Percentiles rank a stretch among this genome's conserved stretches.
phyloP scores from a whole-genome alignment of 2,113 vertebrate species.

The Carollia perspicillata region DNA sequence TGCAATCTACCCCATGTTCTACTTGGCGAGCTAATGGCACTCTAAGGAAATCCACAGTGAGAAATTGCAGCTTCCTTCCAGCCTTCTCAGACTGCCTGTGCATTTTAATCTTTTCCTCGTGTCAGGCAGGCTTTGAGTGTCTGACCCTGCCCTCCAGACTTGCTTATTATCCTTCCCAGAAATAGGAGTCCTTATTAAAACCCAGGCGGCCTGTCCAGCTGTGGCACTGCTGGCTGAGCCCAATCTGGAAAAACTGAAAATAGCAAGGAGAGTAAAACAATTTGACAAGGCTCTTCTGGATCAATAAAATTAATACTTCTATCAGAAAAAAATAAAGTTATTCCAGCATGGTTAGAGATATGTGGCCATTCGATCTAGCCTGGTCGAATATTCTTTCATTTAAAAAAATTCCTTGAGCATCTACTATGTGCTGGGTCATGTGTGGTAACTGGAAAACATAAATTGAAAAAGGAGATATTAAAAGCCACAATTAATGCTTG shows the following conservation, averaged over 20 bases:
- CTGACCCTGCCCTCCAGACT: slow-evolving; percentile 50
- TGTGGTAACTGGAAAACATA: not conserved
- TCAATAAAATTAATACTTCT: slow-evolving; percentile 53
- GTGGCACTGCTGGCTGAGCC: slow-evolving; percentile 7
- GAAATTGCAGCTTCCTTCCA: slow-evolving; percentile 25
- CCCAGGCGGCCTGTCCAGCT: not conserved
- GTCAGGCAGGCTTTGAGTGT: slow-evolving; percentile 35
- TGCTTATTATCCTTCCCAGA: slow-evolving; percentile 48
- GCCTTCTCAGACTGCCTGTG: not conserved
- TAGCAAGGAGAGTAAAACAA: slow-evolving; percentile 49
- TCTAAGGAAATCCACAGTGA: slow-evolving; percentile 46
- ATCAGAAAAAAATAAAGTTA: slow-evolving; percentile 40
- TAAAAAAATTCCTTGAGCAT: not conserved
- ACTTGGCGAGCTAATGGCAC: slow-evolving; percentile 38
- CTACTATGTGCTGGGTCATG: not conserved
- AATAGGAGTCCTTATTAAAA: slow-evolving; percentile 69
- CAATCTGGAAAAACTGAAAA: slow-evolving; percentile 52
- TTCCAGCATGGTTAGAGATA: not conserved
- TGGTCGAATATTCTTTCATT: not conserved
- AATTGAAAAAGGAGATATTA: not conserved
- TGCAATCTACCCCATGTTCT: not conserved
- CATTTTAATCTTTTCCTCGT: slow-evolving; percentile 56
- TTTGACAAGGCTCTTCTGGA: not conserved
- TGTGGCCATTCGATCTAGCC: not conserved
- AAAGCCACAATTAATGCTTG: not conserved